Evolutionary conservation across 2,113 vertebrate species (phyloP), one percentile per base, ranked within the genome.

Genomic region (Cranoglanis bouderius): DNA sequence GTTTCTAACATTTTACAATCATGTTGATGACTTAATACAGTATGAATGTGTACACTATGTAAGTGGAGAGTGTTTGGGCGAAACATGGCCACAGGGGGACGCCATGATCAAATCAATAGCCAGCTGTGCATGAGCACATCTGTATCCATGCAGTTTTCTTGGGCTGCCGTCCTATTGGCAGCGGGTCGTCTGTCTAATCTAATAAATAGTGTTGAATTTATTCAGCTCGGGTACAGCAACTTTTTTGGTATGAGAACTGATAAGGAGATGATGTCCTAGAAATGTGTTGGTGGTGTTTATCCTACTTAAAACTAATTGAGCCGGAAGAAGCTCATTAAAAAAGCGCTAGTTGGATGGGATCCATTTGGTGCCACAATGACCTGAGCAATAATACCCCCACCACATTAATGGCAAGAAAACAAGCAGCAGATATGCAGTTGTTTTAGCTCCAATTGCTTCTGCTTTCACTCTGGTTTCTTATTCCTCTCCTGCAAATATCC

Each of bases 91-190:
- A 82, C n/a, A 65, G 18, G 88, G 51, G 40, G 85, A 43, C 80
- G 53, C 51, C 55, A 49, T 46, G 35, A 89, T 35, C 88, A 19
- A 61, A 35, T 74, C 16, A 61, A 84, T 18, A 53, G 57, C 29
- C 70, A 53, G 53, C 70, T 84, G 85, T 77, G 74, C 49, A 40
- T 53, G 84, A 86, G 67, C 84, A 88, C 77, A 88, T 86, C 90
- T 88, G 78, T 90, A 78, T 90, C 55, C 61, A 85, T 85, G 83
- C 88, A 85, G 89, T 85, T 82, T 90, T 84, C 77, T n/a, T 59
- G 9, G 53, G 75, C 78, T 59, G 83, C 53, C 35, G 51, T 65
- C 74, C 84, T 65, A 77, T 63, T 86, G 87, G 65, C 77, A 67
- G 65, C 40, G 9, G 70, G 61, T 32, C 78, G 57, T 49, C 49